Conservation (phyloP, 53 echinoderm and acorn worm genomes). For the Crossaster papposus region DNA sequence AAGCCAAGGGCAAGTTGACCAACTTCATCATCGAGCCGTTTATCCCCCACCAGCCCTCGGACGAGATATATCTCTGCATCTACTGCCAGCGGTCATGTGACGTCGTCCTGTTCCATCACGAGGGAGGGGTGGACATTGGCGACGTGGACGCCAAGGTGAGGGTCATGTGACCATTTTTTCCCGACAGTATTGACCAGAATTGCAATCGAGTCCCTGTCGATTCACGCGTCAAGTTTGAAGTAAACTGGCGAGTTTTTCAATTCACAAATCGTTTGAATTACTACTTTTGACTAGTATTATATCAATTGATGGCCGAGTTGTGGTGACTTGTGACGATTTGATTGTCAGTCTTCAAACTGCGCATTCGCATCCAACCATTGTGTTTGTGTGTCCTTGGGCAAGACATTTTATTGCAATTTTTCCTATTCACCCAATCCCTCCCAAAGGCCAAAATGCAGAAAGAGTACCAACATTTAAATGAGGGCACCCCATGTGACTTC, state of each 20-base stretch:
- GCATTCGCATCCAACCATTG: not conserved
- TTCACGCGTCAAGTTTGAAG: too few relatives aligned
- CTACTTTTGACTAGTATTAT: too few relatives aligned
- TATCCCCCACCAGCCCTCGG: constrained; percentile 79
- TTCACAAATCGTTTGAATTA: too few relatives aligned
- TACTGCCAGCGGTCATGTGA: constrained; percentile 85
- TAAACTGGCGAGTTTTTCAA: too few relatives aligned
- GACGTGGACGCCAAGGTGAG: constrained; percentile 94
- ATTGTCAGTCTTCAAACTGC: not conserved
- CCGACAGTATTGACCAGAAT: too few relatives aligned
- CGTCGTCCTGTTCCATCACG: constrained; percentile 90
- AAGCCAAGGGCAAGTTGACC: constrained; percentile 78
- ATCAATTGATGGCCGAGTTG: too few relatives aligned
- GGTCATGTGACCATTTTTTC: not conserved
- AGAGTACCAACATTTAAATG: too few relatives aligned
- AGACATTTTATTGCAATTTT: not conserved
- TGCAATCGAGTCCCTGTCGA: too few relatives aligned
- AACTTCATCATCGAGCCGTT: constrained; percentile 98
- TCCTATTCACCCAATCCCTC: not conserved
- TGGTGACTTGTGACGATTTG: too few relatives aligned
- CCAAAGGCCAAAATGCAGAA: too few relatives aligned
- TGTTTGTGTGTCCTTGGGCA: not conserved
- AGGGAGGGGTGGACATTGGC: constrained; percentile 96
- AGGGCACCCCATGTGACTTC: too few relatives aligned
- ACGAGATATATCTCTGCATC: constrained; percentile 93